Evolutionary conservation across 2,797 vertebrate genomes (phyloP).

Genomic region (Neopelma chrysocephalum): DNA sequence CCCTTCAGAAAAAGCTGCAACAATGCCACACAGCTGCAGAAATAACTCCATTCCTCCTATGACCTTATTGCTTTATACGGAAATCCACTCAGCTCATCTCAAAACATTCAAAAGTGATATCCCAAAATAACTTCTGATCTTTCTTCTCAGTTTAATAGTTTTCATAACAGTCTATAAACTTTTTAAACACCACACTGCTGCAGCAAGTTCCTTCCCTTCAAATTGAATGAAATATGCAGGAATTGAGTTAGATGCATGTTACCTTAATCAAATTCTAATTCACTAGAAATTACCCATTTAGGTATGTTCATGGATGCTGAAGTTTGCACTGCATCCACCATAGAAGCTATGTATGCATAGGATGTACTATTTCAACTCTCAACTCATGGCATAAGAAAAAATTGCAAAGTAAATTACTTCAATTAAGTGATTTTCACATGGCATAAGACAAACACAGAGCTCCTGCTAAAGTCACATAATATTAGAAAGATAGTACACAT

Average conservation of each 20-base stretch:
- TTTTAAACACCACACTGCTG: background rate
- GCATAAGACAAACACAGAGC: background rate
- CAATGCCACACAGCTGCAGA: background rate
- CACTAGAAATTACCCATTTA: background rate
- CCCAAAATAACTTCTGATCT: background rate
- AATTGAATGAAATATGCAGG: background rate
- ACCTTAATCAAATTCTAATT: background rate
- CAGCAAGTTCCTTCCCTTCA: background rate
- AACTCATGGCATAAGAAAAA: background rate
- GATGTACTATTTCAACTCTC: background rate
- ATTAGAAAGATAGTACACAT: constrained; percentile 19
- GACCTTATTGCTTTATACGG: background rate
- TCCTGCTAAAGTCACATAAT: background rate
- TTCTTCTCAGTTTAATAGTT: background rate
- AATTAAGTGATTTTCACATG: constrained; percentile 7
- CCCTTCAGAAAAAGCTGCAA: constrained; percentile 1
- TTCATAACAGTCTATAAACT: background rate
- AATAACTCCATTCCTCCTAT: background rate
- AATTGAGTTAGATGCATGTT: background rate
- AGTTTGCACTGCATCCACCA: background rate
- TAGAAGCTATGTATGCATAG: background rate
- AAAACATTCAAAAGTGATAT: background rate
- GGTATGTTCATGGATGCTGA: background rate
- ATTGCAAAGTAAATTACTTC: background rate
- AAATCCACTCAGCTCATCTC: background rate